These are phyloP conservation scores for Dendroctonus ponderosae DNA, from an alignment of 1,140 invertebrate species.

Conservation along the genomic window DNA sequence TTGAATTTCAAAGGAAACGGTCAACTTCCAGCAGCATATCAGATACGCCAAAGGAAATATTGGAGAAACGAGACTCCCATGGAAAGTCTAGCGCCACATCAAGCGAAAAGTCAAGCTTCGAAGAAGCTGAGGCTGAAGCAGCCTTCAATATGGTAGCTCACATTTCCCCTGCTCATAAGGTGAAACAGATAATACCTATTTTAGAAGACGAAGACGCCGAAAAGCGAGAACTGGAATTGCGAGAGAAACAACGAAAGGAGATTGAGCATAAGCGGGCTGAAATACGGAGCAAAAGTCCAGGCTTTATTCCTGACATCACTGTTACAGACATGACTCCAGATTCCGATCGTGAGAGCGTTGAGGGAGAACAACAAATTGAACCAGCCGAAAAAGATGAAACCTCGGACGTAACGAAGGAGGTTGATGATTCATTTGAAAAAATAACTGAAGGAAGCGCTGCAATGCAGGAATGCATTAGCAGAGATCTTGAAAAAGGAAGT, in stretches of 20 bases:
- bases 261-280: constrained; percentile 49
- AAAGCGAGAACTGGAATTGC: constrained; percentile 54
- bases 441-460: constrained; percentile 57
- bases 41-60: constrained; percentile 40
- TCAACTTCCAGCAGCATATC: constrained; percentile 16
- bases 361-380: constrained; percentile 49
- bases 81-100: constrained; percentile 48
- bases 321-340: constrained; percentile 63
- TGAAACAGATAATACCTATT: constrained; percentile 53
- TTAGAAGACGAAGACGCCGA: constrained; percentile 58
- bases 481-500: constrained; percentile 38
- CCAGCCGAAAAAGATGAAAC: constrained; percentile 60
- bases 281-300: constrained; percentile 52
- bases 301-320: constrained; percentile 66
- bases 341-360: constrained; percentile 52
- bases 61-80: constrained; percentile 48
- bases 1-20: constrained; percentile 34
- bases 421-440: constrained; percentile 55
- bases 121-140: constrained; percentile 56
- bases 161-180: constrained; percentile 49
- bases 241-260: constrained; percentile 53
- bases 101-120: constrained; percentile 51
- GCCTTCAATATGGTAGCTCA: constrained; percentile 54
- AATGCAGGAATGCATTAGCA: constrained; percentile 46
- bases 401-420: constrained; percentile 52